These are phyloP conservation scores for Sminthurides aquaticus DNA, from an alignment of 2,888 invertebrate genomes.

Conservation along the genomic window DNA sequence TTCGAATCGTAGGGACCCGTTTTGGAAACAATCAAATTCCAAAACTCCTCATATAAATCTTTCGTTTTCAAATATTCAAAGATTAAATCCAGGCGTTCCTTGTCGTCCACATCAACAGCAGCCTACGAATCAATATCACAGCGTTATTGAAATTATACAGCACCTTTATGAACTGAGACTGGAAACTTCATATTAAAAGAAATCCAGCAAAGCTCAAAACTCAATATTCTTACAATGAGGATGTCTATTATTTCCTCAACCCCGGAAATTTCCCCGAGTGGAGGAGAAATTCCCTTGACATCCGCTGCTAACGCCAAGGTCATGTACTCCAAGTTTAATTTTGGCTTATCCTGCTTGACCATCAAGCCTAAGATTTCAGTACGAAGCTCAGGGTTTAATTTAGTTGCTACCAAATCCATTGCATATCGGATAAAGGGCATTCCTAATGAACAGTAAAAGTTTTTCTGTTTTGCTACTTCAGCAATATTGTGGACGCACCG, in stretches of 20 bases:
- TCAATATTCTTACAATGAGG: slow-evolving; percentile 14
- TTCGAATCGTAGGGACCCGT: slow-evolving; percentile 33
- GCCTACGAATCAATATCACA: slow-evolving; percentile 1
- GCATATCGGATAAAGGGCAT: slow-evolving; percentile 24
- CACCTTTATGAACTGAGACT: neutral
- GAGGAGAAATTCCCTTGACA: neutral
- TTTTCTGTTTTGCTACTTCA: slow-evolving; percentile 7
- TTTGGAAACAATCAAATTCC: slow-evolving; percentile 21
- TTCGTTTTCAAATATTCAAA: slow-evolving; percentile 18
- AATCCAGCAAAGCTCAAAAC: no score
- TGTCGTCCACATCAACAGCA: slow-evolving; percentile 11
- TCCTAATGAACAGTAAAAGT: slow-evolving; percentile 9
- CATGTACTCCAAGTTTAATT: slow-evolving; percentile 16
- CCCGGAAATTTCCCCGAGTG: slow-evolving; percentile 4
- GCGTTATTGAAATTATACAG: no score
- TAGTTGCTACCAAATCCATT: neutral
- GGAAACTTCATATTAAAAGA: no score
- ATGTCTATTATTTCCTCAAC: slow-evolving; percentile 17
- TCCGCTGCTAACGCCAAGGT: slow-evolving; percentile 16
- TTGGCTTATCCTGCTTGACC: slow-evolving; percentile 1
- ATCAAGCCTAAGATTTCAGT: slow-evolving; percentile 4
- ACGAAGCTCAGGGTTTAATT: slow-evolving; percentile 1
- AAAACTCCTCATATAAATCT: slow-evolving; percentile 26
- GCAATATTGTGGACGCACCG: neutral
- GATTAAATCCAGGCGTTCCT: slow-evolving; percentile 12